Percentiles rank a stretch among this genome's conserved stretches.
Evolutionary conservation across 2,888 invertebrate species (phyloP).

Genomic region (Xanthostigma xanthostigma): DNA sequence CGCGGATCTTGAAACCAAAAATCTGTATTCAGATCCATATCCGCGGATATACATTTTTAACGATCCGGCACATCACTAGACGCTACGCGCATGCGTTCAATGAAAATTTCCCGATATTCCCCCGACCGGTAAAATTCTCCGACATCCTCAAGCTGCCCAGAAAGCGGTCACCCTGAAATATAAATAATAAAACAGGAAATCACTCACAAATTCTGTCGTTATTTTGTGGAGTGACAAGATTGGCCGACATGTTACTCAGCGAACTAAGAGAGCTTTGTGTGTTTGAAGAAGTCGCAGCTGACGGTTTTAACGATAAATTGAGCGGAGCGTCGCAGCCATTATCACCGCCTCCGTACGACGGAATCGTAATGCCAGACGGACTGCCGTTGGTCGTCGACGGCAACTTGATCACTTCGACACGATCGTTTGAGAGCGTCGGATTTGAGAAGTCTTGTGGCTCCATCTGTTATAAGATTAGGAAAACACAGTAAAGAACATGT

Average conservation of each 20-base stretch:
- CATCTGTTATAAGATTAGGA: background rate
- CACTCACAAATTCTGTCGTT: slow-evolving; percentile 38
- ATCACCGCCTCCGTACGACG: slow-evolving; percentile 21
- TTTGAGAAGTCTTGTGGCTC: slow-evolving; percentile 8
- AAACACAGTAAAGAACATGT: background rate
- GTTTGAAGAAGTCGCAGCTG: slow-evolving; percentile 21
- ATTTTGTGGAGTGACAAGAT: slow-evolving; percentile 14
- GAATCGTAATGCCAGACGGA: slow-evolving; percentile 23
- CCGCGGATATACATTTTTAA: no score
- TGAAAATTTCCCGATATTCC: no score
- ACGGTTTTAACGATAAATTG: slow-evolving; percentile 68
- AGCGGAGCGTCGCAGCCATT: slow-evolving; percentile 61
- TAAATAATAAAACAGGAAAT: background rate
- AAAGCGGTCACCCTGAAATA: no score
- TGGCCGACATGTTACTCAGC: slow-evolving; percentile 38
- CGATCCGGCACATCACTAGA: no score
- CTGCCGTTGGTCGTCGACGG: slow-evolving; percentile 45
- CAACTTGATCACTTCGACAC: slow-evolving; percentile 70
- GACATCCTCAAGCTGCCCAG: no score
- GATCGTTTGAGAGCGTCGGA: slow-evolving; percentile 32
- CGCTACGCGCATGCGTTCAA: no score
- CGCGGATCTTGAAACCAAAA: no score
- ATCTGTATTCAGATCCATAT: no score
- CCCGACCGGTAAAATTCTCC: no score
- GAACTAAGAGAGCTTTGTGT: slow-evolving; percentile 37